Conservation (phyloP, 2,888 invertebrate genomes). For the Buathra laborator region DNA sequence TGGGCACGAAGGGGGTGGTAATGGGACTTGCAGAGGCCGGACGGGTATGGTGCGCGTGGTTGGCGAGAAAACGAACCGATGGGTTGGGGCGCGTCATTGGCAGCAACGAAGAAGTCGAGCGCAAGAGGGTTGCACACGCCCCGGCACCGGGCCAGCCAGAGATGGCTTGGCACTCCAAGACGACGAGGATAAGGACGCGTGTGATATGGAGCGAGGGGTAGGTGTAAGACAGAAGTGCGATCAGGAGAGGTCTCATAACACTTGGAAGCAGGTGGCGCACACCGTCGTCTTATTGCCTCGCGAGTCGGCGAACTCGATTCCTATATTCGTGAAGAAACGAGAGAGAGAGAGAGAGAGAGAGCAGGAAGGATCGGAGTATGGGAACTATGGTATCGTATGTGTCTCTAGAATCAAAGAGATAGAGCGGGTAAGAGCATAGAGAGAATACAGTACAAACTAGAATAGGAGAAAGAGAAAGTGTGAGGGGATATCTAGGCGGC, state of each 20-base stretch:
- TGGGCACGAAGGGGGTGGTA: conserved; percentile 71
- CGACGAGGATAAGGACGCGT: conserved; percentile 36
- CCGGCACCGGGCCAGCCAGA: conserved; percentile 14
- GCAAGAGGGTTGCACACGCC: conserved; percentile 25
- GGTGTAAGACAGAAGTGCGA: conserved; percentile 61
- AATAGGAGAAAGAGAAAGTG: conserved; percentile 30
- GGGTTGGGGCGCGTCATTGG: conserved; percentile 62
- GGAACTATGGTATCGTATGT: conserved; percentile 27
- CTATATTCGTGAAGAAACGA: conserved; percentile 61
- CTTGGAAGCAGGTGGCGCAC: conserved; percentile 81
- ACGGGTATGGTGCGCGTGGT: conserved; percentile 58
- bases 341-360: conserved; percentile 19
- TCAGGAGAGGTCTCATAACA: conserved; percentile 79
- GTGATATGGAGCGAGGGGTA: conserved; percentile 41
- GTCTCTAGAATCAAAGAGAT: conserved; percentile 39
- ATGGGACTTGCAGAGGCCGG: conserved; percentile 71
- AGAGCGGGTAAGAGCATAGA: conserved; percentile 14
- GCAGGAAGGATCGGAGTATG: conserved; percentile 8
- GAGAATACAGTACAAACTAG: conserved; percentile 35
- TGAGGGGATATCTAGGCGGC: conserved; percentile 40
- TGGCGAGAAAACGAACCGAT: conserved; percentile 55
- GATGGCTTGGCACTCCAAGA: conserved; percentile 23
- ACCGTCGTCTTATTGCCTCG: conserved; percentile 79
- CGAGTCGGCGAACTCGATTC: conserved; percentile 75
- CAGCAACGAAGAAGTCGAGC: conserved; percentile 46